Base-by-base conservation (phyloP, 1,140 invertebrate species). In the Cardiocondyla obscurior region DNA sequence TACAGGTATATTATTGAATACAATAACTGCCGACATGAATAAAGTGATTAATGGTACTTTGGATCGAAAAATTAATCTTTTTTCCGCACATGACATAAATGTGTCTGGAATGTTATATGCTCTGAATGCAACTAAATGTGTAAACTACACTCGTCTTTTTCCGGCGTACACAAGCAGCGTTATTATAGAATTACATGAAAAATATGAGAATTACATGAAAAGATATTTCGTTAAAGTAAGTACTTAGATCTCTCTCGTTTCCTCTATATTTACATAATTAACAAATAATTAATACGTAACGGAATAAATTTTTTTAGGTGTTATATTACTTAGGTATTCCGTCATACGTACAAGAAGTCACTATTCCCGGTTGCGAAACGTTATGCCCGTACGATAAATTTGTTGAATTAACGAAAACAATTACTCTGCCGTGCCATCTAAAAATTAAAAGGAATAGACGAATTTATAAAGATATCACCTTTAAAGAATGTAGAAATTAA, bases 341-440 rank as follows among this genome's bases (percentile, higher is more conserved):
- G 30, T 0, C 64, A 3, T 4, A 55, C 33, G 16, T 22, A n/a
- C 0, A 5, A 69, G 36, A 69, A 55, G 0, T 70, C 5, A 14
- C 0, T 0, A 81, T 81, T 22, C 64, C 76, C 0, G 76, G 76
- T 8, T 81, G 76, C 36, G 36, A 42, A 14, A 2, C 16, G 30
- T 44, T 81, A 33, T 81, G 76, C 3, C 64, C 76, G 14, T 81
- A 70, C 3, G 3, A 81, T 16, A 55, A 81, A 55, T 81, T 81
- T 33, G 1, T 81, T 19, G 1, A 55, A 42, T 46, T 81, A 36
- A 70, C 22, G 28, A 10, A 12, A n/a, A 5, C 30, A 36, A 60
- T 0, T 60, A 19, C 8, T 19, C 19, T 36, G 0, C 7, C 57
- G 6, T 33, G 57, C 36, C 1, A n/a, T 16, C 3, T 8, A 58